Conservation (phyloP, 2,113 vertebrate genomes). For the Xyrauchen texanus region DNA sequence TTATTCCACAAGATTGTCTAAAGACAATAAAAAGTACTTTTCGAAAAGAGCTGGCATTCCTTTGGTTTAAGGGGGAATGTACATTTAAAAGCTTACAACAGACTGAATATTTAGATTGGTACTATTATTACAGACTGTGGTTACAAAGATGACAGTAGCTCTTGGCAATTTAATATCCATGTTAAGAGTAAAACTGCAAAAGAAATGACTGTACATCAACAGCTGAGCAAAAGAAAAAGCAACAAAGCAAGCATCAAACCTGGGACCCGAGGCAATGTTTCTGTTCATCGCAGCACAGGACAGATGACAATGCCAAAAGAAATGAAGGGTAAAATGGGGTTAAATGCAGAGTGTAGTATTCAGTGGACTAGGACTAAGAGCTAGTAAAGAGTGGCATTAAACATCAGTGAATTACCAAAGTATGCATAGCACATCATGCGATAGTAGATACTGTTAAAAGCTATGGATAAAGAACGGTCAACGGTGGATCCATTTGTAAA, state of each 20-base stretch:
- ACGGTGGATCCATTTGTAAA: too few relatives aligned
- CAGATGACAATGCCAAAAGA: slow-evolving; percentile 32
- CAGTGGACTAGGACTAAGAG: background rate
- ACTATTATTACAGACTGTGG: background rate
- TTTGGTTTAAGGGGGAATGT: background rate
- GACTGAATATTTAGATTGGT: too few relatives aligned
- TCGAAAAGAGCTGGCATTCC: background rate
- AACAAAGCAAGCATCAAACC: slow-evolving; percentile 47
- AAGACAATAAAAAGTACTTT: background rate
- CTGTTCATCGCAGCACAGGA: slow-evolving; percentile 58
- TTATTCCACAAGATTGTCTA: slow-evolving; percentile 24
- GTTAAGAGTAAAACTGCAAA: background rate
- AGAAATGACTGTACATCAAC: background rate
- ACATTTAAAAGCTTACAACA: background rate
- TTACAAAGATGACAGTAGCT: background rate
- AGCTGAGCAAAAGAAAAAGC: background rate
- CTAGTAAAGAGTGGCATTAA: background rate
- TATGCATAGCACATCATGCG: too few relatives aligned
- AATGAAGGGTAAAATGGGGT: slow-evolving; percentile 41
- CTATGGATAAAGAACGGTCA: too few relatives aligned
- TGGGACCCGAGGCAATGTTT: slow-evolving; percentile 61
- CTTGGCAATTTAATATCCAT: background rate
- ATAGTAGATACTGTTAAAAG: too few relatives aligned
- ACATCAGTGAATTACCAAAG: background rate
- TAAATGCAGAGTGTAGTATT: background rate